Percentiles rank a stretch among this genome's conserved stretches.
phyloP scores from a whole-genome alignment of 2,797 vertebrate species.

The Aselliscus stoliczkanus region DNA sequence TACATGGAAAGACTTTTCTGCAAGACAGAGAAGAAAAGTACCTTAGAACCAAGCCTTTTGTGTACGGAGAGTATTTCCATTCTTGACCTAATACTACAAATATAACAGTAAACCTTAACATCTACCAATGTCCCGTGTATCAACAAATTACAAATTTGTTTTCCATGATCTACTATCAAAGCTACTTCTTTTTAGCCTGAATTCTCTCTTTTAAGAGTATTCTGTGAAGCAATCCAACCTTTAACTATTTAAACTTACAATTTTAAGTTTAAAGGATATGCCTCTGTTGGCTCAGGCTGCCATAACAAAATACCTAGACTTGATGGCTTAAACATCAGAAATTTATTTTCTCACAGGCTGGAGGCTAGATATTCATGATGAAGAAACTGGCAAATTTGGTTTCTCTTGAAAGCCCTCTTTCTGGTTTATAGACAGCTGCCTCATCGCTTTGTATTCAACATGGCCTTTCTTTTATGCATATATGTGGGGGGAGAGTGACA shows the following conservation, averaged over 20 bases:
- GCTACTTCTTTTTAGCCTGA: not conserved
- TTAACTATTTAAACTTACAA: not conserved
- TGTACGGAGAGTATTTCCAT: not conserved
- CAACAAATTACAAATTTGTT: not conserved
- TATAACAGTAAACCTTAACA: not conserved
- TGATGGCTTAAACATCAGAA: not conserved
- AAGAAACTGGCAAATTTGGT: not conserved
- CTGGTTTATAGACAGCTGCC: not conserved
- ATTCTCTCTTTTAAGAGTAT: not conserved
- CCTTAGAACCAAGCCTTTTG: not conserved
- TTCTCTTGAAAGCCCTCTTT: not conserved
- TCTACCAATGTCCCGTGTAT: not conserved
- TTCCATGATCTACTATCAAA: not conserved
- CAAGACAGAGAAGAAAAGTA: not conserved
- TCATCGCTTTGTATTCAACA: not conserved
- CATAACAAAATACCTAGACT: not conserved
- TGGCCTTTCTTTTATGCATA: not conserved
- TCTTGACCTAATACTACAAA: not conserved
- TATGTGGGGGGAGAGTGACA: too few species aligned
- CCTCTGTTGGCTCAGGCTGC: not conserved
- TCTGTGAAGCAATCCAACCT: not conserved
- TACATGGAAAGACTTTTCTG: not conserved
- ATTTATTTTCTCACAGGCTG: not conserved
- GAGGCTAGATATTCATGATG: not conserved
- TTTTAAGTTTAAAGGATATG: not conserved